Base-by-base conservation (phyloP, 1,140 invertebrate species). In the Pachypeltis micranthus region DNA sequence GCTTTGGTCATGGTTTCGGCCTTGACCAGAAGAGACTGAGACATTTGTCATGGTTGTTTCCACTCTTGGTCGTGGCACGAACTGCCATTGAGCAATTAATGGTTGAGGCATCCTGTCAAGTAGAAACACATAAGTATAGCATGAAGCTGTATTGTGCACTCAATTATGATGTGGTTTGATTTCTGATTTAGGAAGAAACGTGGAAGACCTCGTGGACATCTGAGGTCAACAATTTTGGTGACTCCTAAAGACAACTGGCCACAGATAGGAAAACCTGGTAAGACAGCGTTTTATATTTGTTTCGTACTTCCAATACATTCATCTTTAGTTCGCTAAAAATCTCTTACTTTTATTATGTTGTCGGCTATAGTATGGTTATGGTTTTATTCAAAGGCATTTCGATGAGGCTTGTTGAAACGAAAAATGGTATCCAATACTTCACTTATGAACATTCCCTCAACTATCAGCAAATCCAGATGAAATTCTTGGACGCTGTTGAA, bases 401-500 rank as follows among this genome's bases (percentile, higher is more conserved):
- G 0, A 93, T 93, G 90, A 79, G 75, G 56, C 67, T 85, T 44
- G 70, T 84, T 47, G 78, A 82, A 63, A 73, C 67, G 44, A 63
- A 76, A 62, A 71, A 74, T 66, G 77, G 74, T 16, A 70, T 75
- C 55, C 80, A 79, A 44, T 86, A 85, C 73, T 96, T 94, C 72
- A 77, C 80, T 3, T 94, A 86, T 73, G 86, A 90, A 65, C 91
- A 95, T 68, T 88, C 78, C 72, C 72, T 78, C 26, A 78, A 83
- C 19, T 95, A 95, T 73, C 86, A 86, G 71, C 77, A 85, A 69
- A 74, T 88, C 25, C 70, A 81, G 67, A 69, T 80, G 31, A 67
- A 68, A 62, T 93, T 93, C 72, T 76, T 90, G 26, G 75, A 84
- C 66, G 88, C 88, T 58, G 85, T 93, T 19, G 86, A 91, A 72